Percentiles rank a stretch among this genome's conserved stretches.
These are phyloP conservation scores for Paracanthobrama guichenoti DNA, from an alignment of 2,113 vertebrate species.

Conservation along the genomic window DNA sequence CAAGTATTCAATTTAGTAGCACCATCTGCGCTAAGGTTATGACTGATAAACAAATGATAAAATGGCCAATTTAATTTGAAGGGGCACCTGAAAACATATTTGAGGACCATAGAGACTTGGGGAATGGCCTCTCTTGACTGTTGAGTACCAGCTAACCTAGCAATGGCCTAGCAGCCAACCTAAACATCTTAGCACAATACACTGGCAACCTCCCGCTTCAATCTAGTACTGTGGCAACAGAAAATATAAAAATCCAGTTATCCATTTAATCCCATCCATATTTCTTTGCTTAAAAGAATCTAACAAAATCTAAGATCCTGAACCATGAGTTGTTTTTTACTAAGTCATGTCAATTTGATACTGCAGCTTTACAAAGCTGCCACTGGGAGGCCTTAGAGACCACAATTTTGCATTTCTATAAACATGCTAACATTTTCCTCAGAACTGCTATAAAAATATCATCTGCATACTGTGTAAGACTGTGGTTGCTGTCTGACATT, in stretches of 20 bases:
- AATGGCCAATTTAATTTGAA: too few relatives aligned
- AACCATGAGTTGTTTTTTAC: neutral
- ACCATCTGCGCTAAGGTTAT: too few relatives aligned
- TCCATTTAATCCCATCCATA: neutral
- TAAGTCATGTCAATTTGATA: neutral
- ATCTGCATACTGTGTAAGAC: neutral
- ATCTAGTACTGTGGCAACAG: too few relatives aligned
- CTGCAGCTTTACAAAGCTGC: conserved; percentile 35
- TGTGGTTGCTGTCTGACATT: neutral
- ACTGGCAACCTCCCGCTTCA: neutral
- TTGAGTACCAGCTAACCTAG: too few relatives aligned
- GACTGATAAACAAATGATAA: too few relatives aligned
- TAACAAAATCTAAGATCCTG: neutral
- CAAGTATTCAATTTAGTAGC: too few relatives aligned
- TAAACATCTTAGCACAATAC: neutral
- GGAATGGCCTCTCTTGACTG: too few relatives aligned
- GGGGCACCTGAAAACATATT: too few relatives aligned
- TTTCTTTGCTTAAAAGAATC: neutral
- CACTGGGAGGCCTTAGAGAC: conserved; percentile 78
- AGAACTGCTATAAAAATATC: neutral
- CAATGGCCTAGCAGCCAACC: too few relatives aligned
- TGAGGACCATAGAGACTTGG: too few relatives aligned
- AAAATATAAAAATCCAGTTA: too few relatives aligned
- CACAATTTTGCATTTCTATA: conserved; percentile 50
- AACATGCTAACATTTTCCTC: neutral